Percentiles rank a stretch among this genome's conserved stretches.
Evolutionary conservation across 2,113 vertebrate species (phyloP).

Genomic region (Mugil cephalus): DNA sequence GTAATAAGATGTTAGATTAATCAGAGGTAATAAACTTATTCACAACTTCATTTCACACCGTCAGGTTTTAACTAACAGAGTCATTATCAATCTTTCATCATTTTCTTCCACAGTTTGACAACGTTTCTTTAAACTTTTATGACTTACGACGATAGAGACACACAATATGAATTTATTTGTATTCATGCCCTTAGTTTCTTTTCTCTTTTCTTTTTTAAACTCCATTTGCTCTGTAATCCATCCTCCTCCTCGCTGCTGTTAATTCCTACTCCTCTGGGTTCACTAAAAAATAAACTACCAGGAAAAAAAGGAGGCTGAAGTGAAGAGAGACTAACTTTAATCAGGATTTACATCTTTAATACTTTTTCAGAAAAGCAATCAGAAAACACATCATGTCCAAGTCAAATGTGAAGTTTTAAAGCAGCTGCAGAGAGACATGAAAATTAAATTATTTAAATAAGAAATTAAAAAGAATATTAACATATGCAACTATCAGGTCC

Average conservation of each 20-base stretch:
- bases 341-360: slow-evolving; percentile 37
- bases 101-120: slow-evolving; percentile 38
- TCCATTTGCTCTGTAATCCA: slow-evolving; percentile 28
- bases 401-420: slow-evolving; percentile 12
- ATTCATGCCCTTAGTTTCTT: slow-evolving; percentile 42
- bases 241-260: slow-evolving; percentile 46
- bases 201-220: background rate
- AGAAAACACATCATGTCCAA: slow-evolving; percentile 24
- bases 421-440: no score
- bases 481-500: no score
- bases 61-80: slow-evolving; percentile 35
- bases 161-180: slow-evolving; percentile 45
- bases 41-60: slow-evolving; percentile 14
- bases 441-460: no score
- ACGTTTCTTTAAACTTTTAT: slow-evolving; percentile 58
- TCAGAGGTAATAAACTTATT: no score
- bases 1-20: background rate
- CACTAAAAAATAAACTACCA: slow-evolving; percentile 41
- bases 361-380: slow-evolving; percentile 25
- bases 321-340: slow-evolving; percentile 1
- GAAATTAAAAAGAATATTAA: no score
- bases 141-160: slow-evolving; percentile 19
- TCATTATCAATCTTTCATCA: slow-evolving; percentile 36
- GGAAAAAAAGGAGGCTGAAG: slow-evolving; percentile 7
- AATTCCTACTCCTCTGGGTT: slow-evolving; percentile 43